These are phyloP conservation scores for Drosophila maculinotata DNA, from an alignment of 2,888 invertebrate species.

Conservation along the genomic window DNA sequence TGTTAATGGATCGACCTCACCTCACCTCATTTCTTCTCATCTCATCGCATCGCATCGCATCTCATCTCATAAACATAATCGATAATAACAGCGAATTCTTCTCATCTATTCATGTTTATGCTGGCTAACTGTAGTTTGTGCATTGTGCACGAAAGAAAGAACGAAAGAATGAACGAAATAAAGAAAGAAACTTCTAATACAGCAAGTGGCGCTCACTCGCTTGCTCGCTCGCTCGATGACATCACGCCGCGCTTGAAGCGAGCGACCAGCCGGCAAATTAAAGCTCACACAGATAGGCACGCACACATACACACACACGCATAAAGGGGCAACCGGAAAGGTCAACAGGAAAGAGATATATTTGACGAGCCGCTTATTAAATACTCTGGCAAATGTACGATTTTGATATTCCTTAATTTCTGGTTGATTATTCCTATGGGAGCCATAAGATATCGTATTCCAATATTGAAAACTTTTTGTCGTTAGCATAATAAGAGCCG, in stretches of 20 bases:
- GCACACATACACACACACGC: constrained; percentile 4
- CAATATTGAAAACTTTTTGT: no score
- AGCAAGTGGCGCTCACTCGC: constrained; percentile 53
- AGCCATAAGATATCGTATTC: no score
- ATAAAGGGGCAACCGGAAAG: constrained; percentile 22
- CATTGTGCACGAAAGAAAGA: constrained; percentile 9
- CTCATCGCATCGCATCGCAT: constrained; percentile 22
- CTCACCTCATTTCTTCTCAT: constrained; percentile 12
- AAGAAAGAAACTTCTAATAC: constrained; percentile 49
- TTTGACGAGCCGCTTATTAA: neutral
- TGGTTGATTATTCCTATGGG: no score
- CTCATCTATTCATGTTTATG: constrained; percentile 5
- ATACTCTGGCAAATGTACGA: neutral
- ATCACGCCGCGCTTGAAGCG: constrained; percentile 57
- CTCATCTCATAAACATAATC: constrained; percentile 50
- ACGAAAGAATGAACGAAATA: neutral
- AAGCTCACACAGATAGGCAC: constrained; percentile 45
- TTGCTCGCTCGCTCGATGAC: constrained; percentile 55
- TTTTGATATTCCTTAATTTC: no score
- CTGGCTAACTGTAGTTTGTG: constrained; percentile 31
- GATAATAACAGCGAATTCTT: constrained; percentile 41
- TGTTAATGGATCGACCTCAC: constrained; percentile 18
- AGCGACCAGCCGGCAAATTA: constrained; percentile 61
- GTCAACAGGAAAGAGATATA: constrained; percentile 29
- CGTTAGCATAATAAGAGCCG: no score